Evolutionary conservation across 1,140 invertebrate genomes (phyloP).

Genomic region (Trichogramma pretiosum): DNA sequence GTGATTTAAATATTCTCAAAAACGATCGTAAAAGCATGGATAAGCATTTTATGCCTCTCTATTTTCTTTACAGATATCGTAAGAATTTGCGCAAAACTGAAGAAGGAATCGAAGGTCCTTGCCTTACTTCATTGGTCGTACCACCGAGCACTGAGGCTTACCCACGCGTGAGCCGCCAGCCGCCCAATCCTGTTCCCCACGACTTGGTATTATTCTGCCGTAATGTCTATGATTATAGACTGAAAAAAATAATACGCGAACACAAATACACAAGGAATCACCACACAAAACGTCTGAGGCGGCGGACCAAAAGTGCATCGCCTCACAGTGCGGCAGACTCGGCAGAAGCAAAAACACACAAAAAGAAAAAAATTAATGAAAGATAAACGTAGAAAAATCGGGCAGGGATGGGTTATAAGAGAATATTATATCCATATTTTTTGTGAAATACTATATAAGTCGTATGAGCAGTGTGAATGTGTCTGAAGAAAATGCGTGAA

Average conservation of each 20-base stretch:
- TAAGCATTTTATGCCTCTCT: background rate
- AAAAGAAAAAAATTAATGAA: constrained; percentile 29
- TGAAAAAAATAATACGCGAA: too few relatives aligned
- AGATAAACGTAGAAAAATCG: too few relatives aligned
- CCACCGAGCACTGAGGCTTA: constrained; percentile 47
- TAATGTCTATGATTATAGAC: constrained; percentile 87
- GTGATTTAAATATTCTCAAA: background rate
- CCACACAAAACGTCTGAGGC: background rate
- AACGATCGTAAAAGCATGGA: too few relatives aligned
- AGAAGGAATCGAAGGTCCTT: constrained; percentile 49
- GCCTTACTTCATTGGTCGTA: constrained; percentile 49
- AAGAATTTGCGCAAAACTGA: constrained; percentile 54
- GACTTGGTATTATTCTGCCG: constrained; percentile 91
- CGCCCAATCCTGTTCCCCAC: constrained; percentile 63
- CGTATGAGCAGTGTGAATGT: background rate
- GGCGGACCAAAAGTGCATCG: too few relatives aligned
- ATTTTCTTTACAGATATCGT: constrained; percentile 47
- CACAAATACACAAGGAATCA: too few relatives aligned
- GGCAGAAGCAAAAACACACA: constrained; percentile 15
- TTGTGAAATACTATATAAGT: constrained; percentile 27
- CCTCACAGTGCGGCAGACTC: background rate
- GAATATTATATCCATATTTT: too few relatives aligned
- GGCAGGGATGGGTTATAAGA: too few relatives aligned
- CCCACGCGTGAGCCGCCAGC: constrained; percentile 49
- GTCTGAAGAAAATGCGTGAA: constrained; percentile 2